Conservation (phyloP, 2,797 vertebrate species). For the Acipenser oxyrinchus region DNA sequence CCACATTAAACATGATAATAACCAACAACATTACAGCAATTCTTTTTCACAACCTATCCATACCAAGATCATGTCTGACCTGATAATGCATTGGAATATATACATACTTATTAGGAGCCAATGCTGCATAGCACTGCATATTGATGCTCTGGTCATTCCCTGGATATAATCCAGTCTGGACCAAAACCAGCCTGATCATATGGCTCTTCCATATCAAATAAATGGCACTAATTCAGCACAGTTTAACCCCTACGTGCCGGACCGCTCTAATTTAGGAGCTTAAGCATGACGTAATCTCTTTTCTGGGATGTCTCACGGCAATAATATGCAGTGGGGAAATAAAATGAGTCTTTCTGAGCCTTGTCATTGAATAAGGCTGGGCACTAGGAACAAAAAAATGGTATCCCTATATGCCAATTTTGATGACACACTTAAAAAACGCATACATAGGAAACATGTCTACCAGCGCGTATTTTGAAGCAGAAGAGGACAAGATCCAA, state of each 20-base stretch:
- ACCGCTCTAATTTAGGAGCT: background rate
- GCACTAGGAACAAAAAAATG: too few species aligned
- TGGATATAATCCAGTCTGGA: background rate
- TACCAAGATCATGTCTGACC: background rate
- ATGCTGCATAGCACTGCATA: background rate
- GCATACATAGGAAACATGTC: too few species aligned
- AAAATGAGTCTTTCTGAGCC: too few species aligned
- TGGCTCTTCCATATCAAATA: background rate
- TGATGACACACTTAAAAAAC: too few species aligned
- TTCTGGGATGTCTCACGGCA: too few species aligned
- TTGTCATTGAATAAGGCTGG: too few species aligned
- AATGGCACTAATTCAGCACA: background rate
- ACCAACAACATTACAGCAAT: background rate
- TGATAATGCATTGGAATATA: slow-evolving; percentile 7
- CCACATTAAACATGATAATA: background rate
- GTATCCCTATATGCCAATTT: too few species aligned
- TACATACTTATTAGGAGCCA: background rate
- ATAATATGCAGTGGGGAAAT: too few species aligned
- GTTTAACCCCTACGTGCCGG: background rate
- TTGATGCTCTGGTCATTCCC: background rate
- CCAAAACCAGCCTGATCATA: background rate
- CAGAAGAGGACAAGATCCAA: too few species aligned
- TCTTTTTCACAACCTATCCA: background rate
- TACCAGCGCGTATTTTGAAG: too few species aligned
- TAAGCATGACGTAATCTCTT: too few species aligned